Evolutionary conservation across 2,888 invertebrate species (phyloP), one percentile per base, ranked within the genome.

Genomic region (Protonemura montana): DNA sequence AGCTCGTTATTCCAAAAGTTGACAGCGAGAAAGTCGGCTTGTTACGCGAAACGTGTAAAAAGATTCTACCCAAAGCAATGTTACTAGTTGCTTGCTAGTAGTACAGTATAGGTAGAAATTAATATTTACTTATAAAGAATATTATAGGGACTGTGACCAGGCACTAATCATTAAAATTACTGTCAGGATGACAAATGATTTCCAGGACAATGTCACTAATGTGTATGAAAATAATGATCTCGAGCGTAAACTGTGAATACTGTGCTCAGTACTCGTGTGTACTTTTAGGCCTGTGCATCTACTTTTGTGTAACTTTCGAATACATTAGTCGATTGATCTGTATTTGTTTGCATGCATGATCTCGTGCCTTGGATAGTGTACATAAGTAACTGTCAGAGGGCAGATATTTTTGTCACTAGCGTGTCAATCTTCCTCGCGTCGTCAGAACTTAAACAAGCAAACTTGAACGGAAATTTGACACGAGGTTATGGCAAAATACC

Each of bases 141-240:
- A 59, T 59, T 59, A 59, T 21, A 59, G 16, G 59, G 13, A 2
- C 59, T 10, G 59, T 59, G 59, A 59, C 59, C 59, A 59, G 2
- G 59, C 13, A 59, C 59, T 59, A 59, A 59, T 3, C 59, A 59
- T 59, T 59, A 59, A 59, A 59, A 59, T 59, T 59, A 59, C 59
- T 59, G 59, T 59, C 59, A 59, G 13, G 59, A 59, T 59, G 59
- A 59, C 59, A 59, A 59, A 59, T 59, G 59, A 59, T 59, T 21
- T 59, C 59, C 59, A 21, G 59, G n/a, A n/a, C n/a, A n/a, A n/a
- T n/a, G n/a, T n/a, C n/a, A n/a, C n/a, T 59, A 59, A 59, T 59
- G 59, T 59, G 59, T 59, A 10, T 59, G 59, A 59, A 59, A 59
- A 59, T 59, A 59, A 59, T 59, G 59, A 59, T 59, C 59, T 59